Percentiles rank a stretch among this genome's conserved stretches.
Conservation (phyloP, 2,797 vertebrate species). For the Ataeniobius toweri region DNA sequence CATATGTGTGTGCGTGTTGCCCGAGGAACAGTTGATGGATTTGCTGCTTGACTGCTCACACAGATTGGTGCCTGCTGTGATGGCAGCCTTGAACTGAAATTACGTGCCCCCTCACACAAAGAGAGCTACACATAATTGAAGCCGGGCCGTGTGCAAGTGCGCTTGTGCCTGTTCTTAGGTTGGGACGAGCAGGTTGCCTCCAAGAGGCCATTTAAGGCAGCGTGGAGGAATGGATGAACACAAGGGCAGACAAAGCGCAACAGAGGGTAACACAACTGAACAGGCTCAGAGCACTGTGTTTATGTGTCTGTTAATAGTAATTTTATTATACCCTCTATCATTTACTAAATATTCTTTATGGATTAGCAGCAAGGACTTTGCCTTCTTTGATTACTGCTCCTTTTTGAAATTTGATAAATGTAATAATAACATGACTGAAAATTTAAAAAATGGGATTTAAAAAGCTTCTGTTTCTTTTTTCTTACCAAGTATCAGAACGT, state of each 20-base stretch:
- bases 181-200: constrained; percentile 51
- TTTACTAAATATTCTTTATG: constrained; percentile 14
- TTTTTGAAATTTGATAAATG: neutral
- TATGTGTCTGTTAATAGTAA: constrained; percentile 35
- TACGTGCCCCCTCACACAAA: constrained; percentile 57
- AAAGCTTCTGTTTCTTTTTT: neutral
- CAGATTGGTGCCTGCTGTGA: constrained; percentile 79
- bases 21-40: constrained; percentile 77
- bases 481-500: neutral
- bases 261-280: constrained; percentile 46
- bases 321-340: constrained; percentile 38
- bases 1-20: constrained; percentile 45
- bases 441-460: neutral
- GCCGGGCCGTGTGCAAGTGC: constrained; percentile 38
- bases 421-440: neutral
- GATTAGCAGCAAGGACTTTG: constrained; percentile 9
- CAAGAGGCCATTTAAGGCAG: constrained; percentile 64
- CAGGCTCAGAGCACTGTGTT: constrained; percentile 41
- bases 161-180: constrained; percentile 54
- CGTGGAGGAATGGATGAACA: constrained; percentile 61
- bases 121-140: constrained; percentile 64
- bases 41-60: constrained; percentile 79
- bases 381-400: constrained; percentile 1
- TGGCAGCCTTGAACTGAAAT: constrained; percentile 76
- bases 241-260: constrained; percentile 29